A percentile compares a stretch with the other conserved stretches of the same genome.
These are phyloP conservation scores for Rhopilema esculentum DNA, from an alignment of 30 jellyfish, hydroid and myxozoan genomes.

Conservation along the genomic window DNA sequence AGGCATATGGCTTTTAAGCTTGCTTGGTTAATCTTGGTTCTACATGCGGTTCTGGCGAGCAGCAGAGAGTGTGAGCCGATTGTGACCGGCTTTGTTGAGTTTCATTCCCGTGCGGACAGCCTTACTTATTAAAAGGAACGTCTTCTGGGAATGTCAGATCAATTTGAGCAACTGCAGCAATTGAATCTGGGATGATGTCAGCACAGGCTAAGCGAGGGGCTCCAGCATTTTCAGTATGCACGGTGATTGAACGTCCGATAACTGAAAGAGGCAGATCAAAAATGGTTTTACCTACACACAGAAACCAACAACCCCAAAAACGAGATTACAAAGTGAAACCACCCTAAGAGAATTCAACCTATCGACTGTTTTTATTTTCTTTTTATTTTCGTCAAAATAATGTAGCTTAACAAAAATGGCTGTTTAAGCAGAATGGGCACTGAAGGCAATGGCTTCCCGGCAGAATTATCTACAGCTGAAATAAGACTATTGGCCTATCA, in stretches of 20 bases:
- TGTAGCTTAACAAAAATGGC: too few relatives aligned
- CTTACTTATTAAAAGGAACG: constrained; percentile 70
- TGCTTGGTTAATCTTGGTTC: too few relatives aligned
- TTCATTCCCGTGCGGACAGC: background rate
- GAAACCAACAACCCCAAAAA: background rate
- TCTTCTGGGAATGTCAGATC: constrained; percentile 46
- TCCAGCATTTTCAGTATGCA: constrained; percentile 86
- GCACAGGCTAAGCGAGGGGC: constrained; percentile 96
- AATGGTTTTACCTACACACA: background rate
- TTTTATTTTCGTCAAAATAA: too few relatives aligned
- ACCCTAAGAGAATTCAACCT: too few relatives aligned
- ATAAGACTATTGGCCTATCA: too few relatives aligned
- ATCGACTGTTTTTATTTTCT: too few relatives aligned
- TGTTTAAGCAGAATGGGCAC: too few relatives aligned
- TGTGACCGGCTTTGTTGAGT: background rate
- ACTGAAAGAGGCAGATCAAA: constrained; percentile 55
- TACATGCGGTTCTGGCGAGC: background rate
- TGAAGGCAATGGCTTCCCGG: too few relatives aligned
- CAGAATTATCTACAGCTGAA: too few relatives aligned
- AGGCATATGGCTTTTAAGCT: too few relatives aligned
- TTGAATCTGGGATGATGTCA: constrained; percentile 80
- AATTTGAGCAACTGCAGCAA: constrained; percentile 65
- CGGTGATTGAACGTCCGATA: constrained; percentile 84
- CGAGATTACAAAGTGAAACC: too few relatives aligned
- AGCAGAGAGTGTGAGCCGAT: background rate